A percentile compares a stretch with the other conserved stretches of the same genome.
These are phyloP conservation scores for Drosophila trapezifrons DNA, from an alignment of 1,140 invertebrate genomes.

Conservation along the genomic window DNA sequence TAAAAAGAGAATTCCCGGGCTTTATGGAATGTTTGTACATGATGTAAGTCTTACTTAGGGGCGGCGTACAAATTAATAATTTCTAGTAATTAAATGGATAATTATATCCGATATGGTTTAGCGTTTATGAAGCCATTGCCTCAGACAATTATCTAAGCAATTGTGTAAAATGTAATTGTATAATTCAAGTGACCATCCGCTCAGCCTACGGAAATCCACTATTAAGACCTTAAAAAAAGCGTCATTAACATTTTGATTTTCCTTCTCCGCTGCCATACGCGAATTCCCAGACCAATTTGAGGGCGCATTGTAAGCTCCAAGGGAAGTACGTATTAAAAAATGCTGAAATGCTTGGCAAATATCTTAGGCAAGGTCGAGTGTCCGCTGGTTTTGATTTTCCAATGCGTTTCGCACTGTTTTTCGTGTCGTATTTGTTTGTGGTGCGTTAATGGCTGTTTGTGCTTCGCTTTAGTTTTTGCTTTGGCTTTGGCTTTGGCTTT, in stretches of 20 bases:
- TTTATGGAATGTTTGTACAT: background rate
- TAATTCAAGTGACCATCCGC: conserved; percentile 25
- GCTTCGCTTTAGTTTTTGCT: conserved; percentile 16
- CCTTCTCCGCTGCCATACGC: background rate
- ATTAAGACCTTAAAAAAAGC: conserved; percentile 11
- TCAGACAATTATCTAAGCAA: conserved; percentile 13
- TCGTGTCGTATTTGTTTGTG: conserved; percentile 46
- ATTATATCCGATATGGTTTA: conserved; percentile 16
- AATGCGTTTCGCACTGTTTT: conserved; percentile 52
- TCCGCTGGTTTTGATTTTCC: conserved; percentile 52
- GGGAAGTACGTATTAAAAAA: conserved; percentile 8
- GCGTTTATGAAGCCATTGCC: conserved; percentile 18
- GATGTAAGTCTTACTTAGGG: conserved; percentile 2
- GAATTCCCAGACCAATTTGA: conserved; percentile 37
- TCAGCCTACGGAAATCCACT: conserved; percentile 3
- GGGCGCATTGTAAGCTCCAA: conserved; percentile 9
- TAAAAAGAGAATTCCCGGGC: background rate
- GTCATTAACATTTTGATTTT: background rate
- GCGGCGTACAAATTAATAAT: background rate
- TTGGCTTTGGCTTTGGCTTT: conserved; percentile 12
- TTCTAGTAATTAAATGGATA: conserved; percentile 12
- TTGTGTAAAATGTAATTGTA: conserved; percentile 38
- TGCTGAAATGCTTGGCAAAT: conserved; percentile 41
- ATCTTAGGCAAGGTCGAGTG: conserved; percentile 43
- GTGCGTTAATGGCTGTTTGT: conserved; percentile 50